Conservation (phyloP, 2,797 vertebrate species). For the Galagoides demidoff region DNA sequence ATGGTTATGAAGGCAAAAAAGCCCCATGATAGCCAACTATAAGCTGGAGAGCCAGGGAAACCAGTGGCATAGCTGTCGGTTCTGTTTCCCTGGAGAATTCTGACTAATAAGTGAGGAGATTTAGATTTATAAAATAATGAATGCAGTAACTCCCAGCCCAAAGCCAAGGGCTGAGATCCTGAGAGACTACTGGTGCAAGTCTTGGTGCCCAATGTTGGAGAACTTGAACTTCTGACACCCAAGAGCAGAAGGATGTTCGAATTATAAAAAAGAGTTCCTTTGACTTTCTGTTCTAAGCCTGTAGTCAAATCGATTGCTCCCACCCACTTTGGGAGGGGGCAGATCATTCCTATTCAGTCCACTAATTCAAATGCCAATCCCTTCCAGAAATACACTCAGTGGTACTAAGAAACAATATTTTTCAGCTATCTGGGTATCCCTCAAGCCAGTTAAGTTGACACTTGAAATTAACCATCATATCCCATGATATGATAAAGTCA, state of each 20-base stretch:
- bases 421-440: not conserved
- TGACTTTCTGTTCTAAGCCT: not conserved
- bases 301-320: not conserved
- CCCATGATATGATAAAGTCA: not conserved
- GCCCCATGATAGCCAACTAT: not conserved
- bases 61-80: not conserved
- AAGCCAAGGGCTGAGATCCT: not conserved
- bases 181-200: not conserved
- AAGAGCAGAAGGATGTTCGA: not conserved
- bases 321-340: not conserved
- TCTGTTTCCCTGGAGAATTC: too few species aligned
- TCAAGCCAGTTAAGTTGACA: not conserved
- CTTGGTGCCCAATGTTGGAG: not conserved
- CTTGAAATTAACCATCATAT: not conserved
- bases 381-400: not conserved
- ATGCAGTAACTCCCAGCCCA: not conserved
- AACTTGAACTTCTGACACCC: not conserved
- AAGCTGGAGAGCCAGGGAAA: not conserved
- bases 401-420: not conserved
- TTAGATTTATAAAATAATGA: not conserved
- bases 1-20: not conserved
- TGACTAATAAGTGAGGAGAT: too few species aligned
- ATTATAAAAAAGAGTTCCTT: not conserved
- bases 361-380: not conserved
- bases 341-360: not conserved